Conservation (phyloP, 2,797 vertebrate species). For the Sebastes umbrosus region DNA sequence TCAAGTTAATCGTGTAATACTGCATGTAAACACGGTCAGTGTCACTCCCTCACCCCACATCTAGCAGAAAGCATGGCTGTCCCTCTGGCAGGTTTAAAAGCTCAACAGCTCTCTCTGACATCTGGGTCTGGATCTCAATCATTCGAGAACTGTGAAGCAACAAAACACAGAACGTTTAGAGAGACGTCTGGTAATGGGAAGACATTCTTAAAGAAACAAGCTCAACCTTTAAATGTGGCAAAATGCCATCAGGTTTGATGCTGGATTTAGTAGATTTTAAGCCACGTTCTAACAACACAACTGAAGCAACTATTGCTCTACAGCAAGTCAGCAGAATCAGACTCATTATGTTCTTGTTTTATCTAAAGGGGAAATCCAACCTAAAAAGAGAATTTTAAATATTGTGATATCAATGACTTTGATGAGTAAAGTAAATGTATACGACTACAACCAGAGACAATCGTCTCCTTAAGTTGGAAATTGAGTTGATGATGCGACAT, state of each 20-base stretch:
- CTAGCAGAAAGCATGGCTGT: constrained; percentile 88
- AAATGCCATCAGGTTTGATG: not conserved
- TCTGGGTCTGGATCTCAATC: constrained; percentile 93
- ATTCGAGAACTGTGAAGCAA: constrained; percentile 88
- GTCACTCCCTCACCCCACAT: constrained; percentile 86
- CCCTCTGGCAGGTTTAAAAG: constrained; percentile 89
- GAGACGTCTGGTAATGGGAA: not conserved
- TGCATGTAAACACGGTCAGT: not conserved
- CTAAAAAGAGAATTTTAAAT: not conserved
- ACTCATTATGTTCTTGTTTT: not conserved
- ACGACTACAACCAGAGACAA: not conserved
- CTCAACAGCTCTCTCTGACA: constrained; percentile 93
- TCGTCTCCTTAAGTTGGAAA: not conserved
- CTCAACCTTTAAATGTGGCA: not conserved
- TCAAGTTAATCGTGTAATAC: not conserved
- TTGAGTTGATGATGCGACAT: not conserved
- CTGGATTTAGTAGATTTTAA: not conserved
- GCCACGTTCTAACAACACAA: not conserved
- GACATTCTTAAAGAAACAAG: rapidly evolving
- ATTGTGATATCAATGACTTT: not conserved
- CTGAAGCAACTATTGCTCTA: not conserved
- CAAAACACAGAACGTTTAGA: not conserved
- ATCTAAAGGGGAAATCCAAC: no score
- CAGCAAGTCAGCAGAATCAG: not conserved
- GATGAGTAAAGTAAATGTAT: not conserved